phyloP scores from a whole-genome alignment of 2,797 vertebrate genomes.

The Hippocampus kuda region DNA sequence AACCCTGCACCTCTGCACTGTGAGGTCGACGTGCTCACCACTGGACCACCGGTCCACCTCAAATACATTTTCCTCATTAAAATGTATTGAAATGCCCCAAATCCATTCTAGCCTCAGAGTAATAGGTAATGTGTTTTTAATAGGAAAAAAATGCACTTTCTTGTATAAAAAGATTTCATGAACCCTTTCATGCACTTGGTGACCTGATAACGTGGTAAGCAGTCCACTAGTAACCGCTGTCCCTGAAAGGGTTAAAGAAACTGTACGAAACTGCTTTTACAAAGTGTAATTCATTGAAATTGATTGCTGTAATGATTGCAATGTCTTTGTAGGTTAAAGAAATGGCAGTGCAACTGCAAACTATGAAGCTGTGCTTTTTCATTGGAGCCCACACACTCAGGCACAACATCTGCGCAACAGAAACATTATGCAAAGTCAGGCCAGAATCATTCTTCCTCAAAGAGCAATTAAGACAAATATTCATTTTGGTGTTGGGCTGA shows the following conservation, averaged over 20 bases:
- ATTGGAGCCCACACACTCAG: constrained; percentile 3
- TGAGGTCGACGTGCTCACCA: no score
- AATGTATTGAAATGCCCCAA: neutral
- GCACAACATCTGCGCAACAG: constrained; percentile 26
- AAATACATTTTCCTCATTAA: neutral
- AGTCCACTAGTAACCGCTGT: no score
- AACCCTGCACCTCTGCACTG: no score
- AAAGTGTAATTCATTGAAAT: neutral
- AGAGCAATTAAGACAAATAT: constrained; percentile 61
- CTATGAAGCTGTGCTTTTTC: constrained; percentile 5
- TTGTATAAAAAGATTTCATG: neutral
- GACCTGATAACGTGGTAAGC: no score
- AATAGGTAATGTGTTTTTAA: no score
- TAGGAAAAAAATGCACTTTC: neutral
- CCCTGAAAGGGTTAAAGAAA: neutral
- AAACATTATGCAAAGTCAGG: constrained; percentile 42
- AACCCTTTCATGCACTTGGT: no score
- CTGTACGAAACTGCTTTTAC: neutral
- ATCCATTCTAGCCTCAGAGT: neutral
- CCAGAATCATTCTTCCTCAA: constrained; percentile 53
- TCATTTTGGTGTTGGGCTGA: constrained; percentile 57
- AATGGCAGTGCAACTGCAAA: neutral
- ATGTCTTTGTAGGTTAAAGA: constrained; percentile 1
- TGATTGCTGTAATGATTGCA: neutral
- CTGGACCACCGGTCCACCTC: no score